Conservation (phyloP, 2,888 invertebrate genomes). For the Shargacucullia verbasci region DNA sequence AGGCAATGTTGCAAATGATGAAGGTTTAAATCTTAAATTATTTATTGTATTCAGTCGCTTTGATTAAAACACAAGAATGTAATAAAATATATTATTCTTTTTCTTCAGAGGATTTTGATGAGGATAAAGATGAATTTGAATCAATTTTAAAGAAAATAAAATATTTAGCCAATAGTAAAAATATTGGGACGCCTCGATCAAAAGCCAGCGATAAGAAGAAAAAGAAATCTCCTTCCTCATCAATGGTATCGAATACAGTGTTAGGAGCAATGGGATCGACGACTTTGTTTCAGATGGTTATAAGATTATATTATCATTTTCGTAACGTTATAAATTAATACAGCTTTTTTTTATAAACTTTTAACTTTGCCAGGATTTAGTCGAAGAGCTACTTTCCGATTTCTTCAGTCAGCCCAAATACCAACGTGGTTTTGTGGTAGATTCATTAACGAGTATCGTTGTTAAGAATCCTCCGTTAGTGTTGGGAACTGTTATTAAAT, state of each 20-base stretch:
- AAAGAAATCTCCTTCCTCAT: slow-evolving; percentile 70
- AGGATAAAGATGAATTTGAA: slow-evolving; percentile 74
- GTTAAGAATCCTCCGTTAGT: slow-evolving; percentile 72
- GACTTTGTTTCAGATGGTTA: slow-evolving; percentile 79
- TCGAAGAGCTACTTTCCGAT: slow-evolving; percentile 75
- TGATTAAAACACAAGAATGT: neutral
- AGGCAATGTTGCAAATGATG: slow-evolving; percentile 57
- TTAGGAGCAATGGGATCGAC: slow-evolving; percentile 73
- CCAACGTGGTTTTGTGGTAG: slow-evolving; percentile 78
- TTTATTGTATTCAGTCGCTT: neutral
- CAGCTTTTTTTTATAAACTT: neutral
- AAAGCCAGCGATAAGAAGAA: slow-evolving; percentile 79
- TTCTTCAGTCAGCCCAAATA: slow-evolving; percentile 73
- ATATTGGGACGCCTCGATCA: slow-evolving; percentile 74
- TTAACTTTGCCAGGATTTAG: slow-evolving; percentile 70
- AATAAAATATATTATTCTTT: neutral
- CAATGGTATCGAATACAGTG: slow-evolving; percentile 67
- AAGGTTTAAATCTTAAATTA: slow-evolving; percentile 62
- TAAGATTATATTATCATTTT: neutral
- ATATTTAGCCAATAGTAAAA: slow-evolving; percentile 69
- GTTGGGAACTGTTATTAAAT: slow-evolving; percentile 75
- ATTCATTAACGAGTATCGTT: slow-evolving; percentile 76
- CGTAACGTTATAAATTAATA: neutral
- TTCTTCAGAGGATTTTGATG: slow-evolving; percentile 64
- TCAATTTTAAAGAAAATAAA: slow-evolving; percentile 73